Conservation (phyloP, 2,113 vertebrate species). For the Passer montanus region DNA sequence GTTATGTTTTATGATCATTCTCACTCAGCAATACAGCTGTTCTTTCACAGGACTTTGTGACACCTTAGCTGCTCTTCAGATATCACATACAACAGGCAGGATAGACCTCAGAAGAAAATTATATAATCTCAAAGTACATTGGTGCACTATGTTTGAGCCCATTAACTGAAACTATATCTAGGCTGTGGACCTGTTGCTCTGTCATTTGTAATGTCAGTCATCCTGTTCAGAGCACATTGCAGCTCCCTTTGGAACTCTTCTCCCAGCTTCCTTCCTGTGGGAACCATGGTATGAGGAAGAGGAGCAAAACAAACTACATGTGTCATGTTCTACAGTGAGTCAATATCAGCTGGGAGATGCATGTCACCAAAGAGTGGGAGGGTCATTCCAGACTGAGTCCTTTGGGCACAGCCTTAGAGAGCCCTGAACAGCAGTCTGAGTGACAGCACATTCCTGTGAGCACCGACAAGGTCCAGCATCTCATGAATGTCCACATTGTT, state of each 20-base stretch:
- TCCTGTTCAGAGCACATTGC: neutral
- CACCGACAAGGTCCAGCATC: neutral
- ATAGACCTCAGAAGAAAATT: neutral
- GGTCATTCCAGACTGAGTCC: too few species aligned
- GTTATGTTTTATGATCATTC: neutral
- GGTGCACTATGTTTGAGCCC: neutral
- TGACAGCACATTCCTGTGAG: neutral
- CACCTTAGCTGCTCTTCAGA: neutral
- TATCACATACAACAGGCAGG: neutral
- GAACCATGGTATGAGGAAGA: neutral
- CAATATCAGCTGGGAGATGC: neutral
- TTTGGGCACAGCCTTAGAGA: neutral
- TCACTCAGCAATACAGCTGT: neutral
- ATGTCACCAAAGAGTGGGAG: neutral
- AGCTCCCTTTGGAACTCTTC: neutral
- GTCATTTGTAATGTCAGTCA: neutral
- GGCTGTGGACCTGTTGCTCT: neutral
- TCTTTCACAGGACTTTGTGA: neutral
- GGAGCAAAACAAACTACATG: neutral
- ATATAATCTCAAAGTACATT: neutral
- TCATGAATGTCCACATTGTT: neutral
- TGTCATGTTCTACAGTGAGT: neutral
- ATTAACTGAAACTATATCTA: neutral
- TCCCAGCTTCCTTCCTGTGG: neutral
- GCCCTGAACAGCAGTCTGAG: neutral